Conservation (phyloP, 2,797 vertebrate genomes). For the Hippopotamyrus pictus region DNA sequence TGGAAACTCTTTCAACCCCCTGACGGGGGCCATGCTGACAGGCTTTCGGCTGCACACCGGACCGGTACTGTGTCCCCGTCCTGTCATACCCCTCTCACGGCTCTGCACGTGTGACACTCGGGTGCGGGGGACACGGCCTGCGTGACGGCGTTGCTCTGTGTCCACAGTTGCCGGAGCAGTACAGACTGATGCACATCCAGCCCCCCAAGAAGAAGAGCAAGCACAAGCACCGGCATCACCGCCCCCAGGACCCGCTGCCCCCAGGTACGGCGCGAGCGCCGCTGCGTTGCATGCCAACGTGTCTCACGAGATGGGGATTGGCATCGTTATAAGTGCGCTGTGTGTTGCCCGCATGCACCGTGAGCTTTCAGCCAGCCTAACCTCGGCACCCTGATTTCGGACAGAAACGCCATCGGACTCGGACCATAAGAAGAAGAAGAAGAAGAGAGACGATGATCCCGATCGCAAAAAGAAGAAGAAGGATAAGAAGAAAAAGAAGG, state of each 20-base stretch:
- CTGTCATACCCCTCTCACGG: not conserved
- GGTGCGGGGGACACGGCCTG: not conserved
- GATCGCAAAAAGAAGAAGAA: conserved; percentile 73
- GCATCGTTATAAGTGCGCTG: not conserved
- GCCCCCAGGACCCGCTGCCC: conserved; percentile 86
- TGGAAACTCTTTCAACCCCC: conserved; percentile 87
- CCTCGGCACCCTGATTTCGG: not conserved
- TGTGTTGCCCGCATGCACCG: not conserved
- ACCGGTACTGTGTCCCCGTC: conserved; percentile 62
- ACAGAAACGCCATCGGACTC: conserved; percentile 72
- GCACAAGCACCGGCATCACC: conserved; percentile 91
- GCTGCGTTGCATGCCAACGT: not conserved
- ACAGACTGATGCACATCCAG: conserved; percentile 95
- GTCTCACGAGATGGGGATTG: not conserved
- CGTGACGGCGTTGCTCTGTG: conserved; percentile 5
- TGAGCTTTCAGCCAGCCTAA: not conserved
- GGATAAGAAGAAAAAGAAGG: conserved; percentile 77
- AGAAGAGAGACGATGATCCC: conserved; percentile 73
- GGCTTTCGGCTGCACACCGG: conserved; percentile 93
- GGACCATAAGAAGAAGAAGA: conserved; percentile 76
- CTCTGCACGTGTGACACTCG: not conserved
- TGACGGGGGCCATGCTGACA: conserved; percentile 86
- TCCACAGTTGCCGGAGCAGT: conserved; percentile 83
- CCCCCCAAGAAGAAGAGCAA: conserved; percentile 96
- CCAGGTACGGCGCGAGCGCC: conserved; percentile 64